phyloP scores from a whole-genome alignment of 2,113 vertebrate species.

The Meles meles region DNA sequence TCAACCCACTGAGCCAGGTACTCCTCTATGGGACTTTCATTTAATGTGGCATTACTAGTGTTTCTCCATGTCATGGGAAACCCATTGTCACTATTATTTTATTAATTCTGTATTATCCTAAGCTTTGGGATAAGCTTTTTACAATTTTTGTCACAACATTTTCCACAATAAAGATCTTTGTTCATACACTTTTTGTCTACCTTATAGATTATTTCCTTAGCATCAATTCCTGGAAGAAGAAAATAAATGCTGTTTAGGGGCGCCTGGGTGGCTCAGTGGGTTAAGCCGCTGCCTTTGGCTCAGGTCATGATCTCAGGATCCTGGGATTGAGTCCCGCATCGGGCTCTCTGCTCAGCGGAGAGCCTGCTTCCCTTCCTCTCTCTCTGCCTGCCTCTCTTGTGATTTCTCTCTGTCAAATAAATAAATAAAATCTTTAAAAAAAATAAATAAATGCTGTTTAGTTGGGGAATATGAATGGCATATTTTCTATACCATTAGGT shows the following conservation, averaged over 20 bases:
- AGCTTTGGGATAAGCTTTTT: neutral
- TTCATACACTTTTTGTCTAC: neutral
- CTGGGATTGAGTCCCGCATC: too few species aligned
- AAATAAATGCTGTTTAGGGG: constrained; percentile 42
- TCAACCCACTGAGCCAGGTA: too few species aligned
- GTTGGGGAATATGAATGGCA: neutral
- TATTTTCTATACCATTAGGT: constrained; percentile 15
- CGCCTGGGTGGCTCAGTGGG: too few species aligned
- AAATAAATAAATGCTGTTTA: constrained; percentile 45
- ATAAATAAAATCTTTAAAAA: too few species aligned
- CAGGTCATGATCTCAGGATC: too few species aligned
- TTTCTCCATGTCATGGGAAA: neutral
- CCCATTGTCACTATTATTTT: neutral
- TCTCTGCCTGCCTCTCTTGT: too few species aligned
- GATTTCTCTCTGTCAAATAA: too few species aligned
- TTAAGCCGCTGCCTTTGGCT: too few species aligned
- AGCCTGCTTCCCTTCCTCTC: too few species aligned
- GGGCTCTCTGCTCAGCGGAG: too few species aligned
- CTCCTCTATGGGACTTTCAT: neutral
- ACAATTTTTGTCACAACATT: neutral
- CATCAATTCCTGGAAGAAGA: constrained; percentile 4
- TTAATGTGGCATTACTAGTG: neutral
- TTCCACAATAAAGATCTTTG: neutral
- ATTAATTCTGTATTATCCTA: neutral
- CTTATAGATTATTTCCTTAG: neutral